Evolutionary conservation across 1,140 invertebrate species (phyloP).

Genomic region (Drosophila repleta): DNA sequence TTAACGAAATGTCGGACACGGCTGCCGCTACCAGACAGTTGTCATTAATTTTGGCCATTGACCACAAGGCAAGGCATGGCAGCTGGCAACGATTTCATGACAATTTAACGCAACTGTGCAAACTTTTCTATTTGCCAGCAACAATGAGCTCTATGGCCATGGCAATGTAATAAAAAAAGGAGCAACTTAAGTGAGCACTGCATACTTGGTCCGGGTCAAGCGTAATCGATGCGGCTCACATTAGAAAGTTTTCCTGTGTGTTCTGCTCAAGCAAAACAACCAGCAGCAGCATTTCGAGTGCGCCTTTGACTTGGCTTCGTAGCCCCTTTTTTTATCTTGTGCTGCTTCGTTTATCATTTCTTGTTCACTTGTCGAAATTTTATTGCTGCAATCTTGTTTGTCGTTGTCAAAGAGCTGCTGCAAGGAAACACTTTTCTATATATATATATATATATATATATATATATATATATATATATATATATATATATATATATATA

Average conservation of each 20-base stretch:
- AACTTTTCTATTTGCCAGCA: slow-evolving; percentile 43
- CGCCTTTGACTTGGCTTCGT: slow-evolving; percentile 41
- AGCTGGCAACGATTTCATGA: slow-evolving; percentile 59
- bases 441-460: slow-evolving; percentile 12
- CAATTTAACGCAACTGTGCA: slow-evolving; percentile 70
- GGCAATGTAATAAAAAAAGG: slow-evolving; percentile 47
- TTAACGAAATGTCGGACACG: slow-evolving; percentile 60
- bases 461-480: slow-evolving; percentile 2
- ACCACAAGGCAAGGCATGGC: slow-evolving; percentile 45
- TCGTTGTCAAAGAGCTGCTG: slow-evolving; percentile 66
- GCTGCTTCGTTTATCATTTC: slow-evolving; percentile 82
- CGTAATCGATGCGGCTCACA: slow-evolving; percentile 75
- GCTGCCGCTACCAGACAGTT: slow-evolving; percentile 62
- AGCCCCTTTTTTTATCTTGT: slow-evolving; percentile 62
- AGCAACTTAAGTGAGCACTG: slow-evolving; percentile 22
- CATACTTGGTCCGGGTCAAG: slow-evolving; percentile 16
- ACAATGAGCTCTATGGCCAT: slow-evolving; percentile 31
- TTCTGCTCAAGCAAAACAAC: slow-evolving; percentile 22
- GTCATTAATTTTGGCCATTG: slow-evolving; percentile 72
- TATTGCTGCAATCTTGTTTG: slow-evolving; percentile 82
- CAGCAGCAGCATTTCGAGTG: slow-evolving; percentile 55
- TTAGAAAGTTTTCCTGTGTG: slow-evolving; percentile 46
- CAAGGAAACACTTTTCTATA: slow-evolving; percentile 59
- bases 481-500: slow-evolving; percentile 23
- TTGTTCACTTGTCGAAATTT: slow-evolving; percentile 82